Evolutionary conservation across 1,140 invertebrate genomes (phyloP), one percentile per base, ranked within the genome.

Genomic region (Epicauta chinensis): DNA sequence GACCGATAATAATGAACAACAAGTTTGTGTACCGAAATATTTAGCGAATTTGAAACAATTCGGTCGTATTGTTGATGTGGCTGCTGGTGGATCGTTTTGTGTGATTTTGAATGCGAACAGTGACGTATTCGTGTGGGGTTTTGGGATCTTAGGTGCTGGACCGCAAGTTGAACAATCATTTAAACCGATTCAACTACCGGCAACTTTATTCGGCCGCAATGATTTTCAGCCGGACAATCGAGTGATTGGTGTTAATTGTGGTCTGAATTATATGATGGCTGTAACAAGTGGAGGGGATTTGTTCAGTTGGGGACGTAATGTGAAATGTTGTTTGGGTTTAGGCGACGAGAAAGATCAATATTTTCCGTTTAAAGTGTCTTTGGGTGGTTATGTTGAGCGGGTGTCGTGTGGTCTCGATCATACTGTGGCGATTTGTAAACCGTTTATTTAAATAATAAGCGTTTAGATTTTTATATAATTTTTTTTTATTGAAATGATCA

Each of bases 51-150:
- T 77, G 1, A 68, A 74, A 44, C 69, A 79, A 14, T 60, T 89
- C 32, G 93, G 92, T 4, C 85, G 81, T 68, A 81, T 97, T 12
- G 74, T 77, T 34, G 86, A 92, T 68, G 83, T 94, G 49, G 91
- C 90, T 14, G 74, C 87, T 16, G 91, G 89, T 11, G 93, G 94
- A 16, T 90, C 90, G 2, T 86, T 87, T 63, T 97, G 93, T 73
- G 78, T 88, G 65, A 72, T 87, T 11, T 68, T 91, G 39, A 93
- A 91, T 74, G 83, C 88, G 56, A 67, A 79, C 56, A 91, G 91
- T 7, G 73, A 89, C 32, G 89, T 94, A 0, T 97, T 82, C 74
- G 83, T 88, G 1, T 97, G 94, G 94, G 94, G 95, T 7, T 95
- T 81, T 71, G 95, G 95, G 38, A 80, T 95, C 56, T 73, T 98